Percentiles rank a stretch among this genome's conserved stretches.
Conservation (phyloP, 2,113 vertebrate species). For the Nicator chloris region DNA sequence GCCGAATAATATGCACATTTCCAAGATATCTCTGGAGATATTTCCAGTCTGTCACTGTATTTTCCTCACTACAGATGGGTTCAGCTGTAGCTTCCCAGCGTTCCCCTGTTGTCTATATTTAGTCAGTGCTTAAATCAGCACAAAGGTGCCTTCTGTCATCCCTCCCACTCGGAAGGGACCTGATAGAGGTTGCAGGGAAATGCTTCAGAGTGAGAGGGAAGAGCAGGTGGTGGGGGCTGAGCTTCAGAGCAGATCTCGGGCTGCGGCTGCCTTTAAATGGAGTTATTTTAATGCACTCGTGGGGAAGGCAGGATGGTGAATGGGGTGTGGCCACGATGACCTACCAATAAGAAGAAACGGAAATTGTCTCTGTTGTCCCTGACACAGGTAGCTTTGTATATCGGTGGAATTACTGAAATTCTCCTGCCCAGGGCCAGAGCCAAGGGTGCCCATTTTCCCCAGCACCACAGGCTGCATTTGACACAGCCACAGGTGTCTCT, state of each 20-base stretch:
- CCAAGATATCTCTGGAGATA: not conserved
- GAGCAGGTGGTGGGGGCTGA: not conserved
- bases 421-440: not conserved
- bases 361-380: not conserved
- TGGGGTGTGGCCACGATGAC: not conserved
- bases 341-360: not conserved
- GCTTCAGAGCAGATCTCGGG: not conserved
- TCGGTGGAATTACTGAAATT: fast-evolving
- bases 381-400: fast-evolving
- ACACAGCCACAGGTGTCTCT: not conserved
- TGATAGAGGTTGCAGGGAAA: not conserved
- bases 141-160: conserved; percentile 18
- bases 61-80: not conserved
- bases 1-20: not conserved
- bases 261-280: not conserved
- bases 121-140: conserved; percentile 43
- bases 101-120: conserved; percentile 3
- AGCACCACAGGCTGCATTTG: fast-evolving
- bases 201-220: not conserved
- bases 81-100: conserved; percentile 20
- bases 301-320: not conserved
- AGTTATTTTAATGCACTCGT: not conserved
- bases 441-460: fast-evolving
- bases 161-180: conserved; percentile 1
- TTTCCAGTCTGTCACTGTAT: not conserved